Evolutionary conservation across 1,140 invertebrate species (phyloP).

Genomic region (Cherax destructor): DNA sequence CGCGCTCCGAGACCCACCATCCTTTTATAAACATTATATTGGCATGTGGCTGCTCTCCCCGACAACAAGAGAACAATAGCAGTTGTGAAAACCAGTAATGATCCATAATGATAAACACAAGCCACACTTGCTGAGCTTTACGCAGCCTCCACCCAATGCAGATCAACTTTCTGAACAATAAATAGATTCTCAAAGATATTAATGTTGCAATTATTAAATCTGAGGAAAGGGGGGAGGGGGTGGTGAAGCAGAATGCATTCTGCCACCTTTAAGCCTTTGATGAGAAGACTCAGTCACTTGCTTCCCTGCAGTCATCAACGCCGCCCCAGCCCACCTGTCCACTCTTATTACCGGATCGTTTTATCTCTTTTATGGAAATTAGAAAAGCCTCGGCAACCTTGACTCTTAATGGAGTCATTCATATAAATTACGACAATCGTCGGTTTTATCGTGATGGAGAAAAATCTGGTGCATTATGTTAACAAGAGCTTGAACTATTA

Average conservation of each 20-base stretch:
- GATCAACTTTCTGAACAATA: background rate
- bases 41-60: background rate
- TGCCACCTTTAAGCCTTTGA: background rate
- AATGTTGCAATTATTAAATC: slow-evolving; percentile 16
- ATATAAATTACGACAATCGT: background rate
- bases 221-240: background rate
- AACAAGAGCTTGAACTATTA: background rate
- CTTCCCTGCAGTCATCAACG: background rate
- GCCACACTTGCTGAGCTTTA: background rate
- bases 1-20: background rate
- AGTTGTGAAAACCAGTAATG: slow-evolving; percentile 13
- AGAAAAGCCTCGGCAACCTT: background rate
- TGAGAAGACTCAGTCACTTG: background rate
- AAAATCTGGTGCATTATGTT: background rate
- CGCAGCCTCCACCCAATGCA: background rate
- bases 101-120: background rate
- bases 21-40: background rate
- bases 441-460: background rate
- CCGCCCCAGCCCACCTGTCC: background rate
- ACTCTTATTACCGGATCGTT: background rate
- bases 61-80: background rate
- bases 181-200: background rate
- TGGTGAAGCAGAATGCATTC: background rate
- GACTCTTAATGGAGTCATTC: slow-evolving; percentile 6
- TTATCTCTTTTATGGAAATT: slow-evolving; percentile 1